A percentile compares a stretch with the other conserved stretches of the same genome.
These are phyloP conservation scores for Polietes domitor DNA, from an alignment of 2,888 invertebrate genomes.

Conservation along the genomic window DNA sequence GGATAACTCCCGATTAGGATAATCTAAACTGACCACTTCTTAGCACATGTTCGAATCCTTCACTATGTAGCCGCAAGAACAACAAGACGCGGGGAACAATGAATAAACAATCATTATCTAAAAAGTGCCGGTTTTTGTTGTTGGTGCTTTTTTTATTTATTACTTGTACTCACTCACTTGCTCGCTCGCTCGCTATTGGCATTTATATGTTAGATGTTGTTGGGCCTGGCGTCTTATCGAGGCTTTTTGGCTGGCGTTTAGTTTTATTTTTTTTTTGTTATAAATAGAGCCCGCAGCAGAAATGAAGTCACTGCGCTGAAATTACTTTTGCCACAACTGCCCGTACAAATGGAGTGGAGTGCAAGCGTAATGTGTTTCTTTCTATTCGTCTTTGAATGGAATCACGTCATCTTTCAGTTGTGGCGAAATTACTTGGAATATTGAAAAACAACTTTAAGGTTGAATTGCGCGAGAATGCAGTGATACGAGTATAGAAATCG, in stretches of 20 bases:
- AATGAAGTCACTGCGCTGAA: constrained; percentile 59
- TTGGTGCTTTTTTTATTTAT: constrained; percentile 24
- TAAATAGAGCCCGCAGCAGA: constrained; percentile 39
- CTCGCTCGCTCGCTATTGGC: constrained; percentile 26
- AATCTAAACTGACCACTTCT: too few species aligned
- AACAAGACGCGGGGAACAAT: not conserved
- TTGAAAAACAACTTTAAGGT: constrained; percentile 8
- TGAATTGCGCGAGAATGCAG: not conserved
- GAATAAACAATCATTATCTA: constrained; percentile 20
- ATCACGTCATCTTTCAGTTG: constrained; percentile 20
- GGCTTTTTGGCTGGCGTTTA: too few species aligned
- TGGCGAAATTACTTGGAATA: constrained; percentile 1
- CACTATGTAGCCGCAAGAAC: not conserved
- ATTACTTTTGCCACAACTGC: constrained; percentile 32
- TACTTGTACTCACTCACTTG: constrained; percentile 5
- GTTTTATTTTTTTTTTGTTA: constrained; percentile 37
- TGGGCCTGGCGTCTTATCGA: constrained; percentile 47
- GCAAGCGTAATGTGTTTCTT: constrained; percentile 21
- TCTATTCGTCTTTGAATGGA: not conserved
- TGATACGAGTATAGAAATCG: not conserved
- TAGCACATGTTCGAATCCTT: constrained; percentile 35
- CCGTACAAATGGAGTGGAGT: constrained; percentile 21
- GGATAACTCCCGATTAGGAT: too few species aligned
- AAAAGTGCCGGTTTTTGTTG: constrained; percentile 47
- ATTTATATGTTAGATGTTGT: constrained; percentile 31